Evolutionary conservation across 2,797 vertebrate species (phyloP), one percentile per base, ranked within the genome.

Genomic region (Moxostoma hubbsi): DNA sequence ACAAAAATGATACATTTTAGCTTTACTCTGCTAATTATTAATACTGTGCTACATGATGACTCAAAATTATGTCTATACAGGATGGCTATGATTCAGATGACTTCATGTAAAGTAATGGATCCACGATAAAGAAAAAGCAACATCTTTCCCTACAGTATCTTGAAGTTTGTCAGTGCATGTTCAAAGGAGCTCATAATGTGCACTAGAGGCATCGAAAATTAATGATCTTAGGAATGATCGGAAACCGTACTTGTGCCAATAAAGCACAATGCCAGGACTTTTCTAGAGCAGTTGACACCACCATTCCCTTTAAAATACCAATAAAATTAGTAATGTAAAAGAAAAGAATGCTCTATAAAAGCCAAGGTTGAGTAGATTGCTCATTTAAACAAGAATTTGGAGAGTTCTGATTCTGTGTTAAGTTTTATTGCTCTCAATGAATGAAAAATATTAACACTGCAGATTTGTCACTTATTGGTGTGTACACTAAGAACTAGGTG

Each of bases 31-130:
- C 36, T 36, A 36, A 36, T 4, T 36, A 36, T 36, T 36, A 36
- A 36, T 5, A 36, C 36, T 36, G 36, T 36, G 36, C 36, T 36
- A 36, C 36, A 36, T 36, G 36, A 36, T 36, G 36, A 36, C 36
- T 36, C 36, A 36, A 36, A 36, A 36, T 36, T 36, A 36, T 36
- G 5, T 58, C 79, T 81, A 73, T 76, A 0, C 89, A 98, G 97
- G 96, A 94, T 0, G 96, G 95, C 75, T 91, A 98, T 4, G 97
- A 98, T 80, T 98, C 97, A 0, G 97, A 98, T 46, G 97, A 98
- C 87, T 98, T 98, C 84, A 98, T 98, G 97, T 98, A 90, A 95
- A 81, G 36, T 36, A 36, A n/a, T 13, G 72, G 69, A 46, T 15
- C 45, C 1, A 6, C 57, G 55, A 64, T 72, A 51, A 73, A 54